Evolutionary conservation across 2,797 vertebrate genomes (phyloP), one percentile per base, ranked within the genome.

Genomic region (Dallia pectoralis): DNA sequence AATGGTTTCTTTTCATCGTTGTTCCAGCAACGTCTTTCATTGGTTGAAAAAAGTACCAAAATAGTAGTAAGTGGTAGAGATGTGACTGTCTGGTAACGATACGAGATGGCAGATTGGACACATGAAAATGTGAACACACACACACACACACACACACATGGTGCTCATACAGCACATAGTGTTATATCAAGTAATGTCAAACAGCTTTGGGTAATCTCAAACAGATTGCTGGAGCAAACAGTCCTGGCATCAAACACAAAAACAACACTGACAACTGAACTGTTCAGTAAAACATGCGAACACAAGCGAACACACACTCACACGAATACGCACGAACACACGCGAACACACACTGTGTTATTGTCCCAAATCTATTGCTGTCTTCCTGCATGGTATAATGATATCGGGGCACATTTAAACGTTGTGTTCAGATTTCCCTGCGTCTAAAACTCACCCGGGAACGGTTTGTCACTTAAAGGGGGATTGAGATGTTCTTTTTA

Each of bases 381-480:
- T 77, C 82, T 88, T 86, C 87, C 82, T 81, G 76, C 78, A 79
- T 25, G 53, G 82, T 75, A 79, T 90, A 87, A 88, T 89, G 86
- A 86, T 84, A 83, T 89, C 87, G 87, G 87, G 90, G 87, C 87
- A 82, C 44, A 56, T 82, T 81, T 29, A 40, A 1, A 80, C 84
- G 80, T 84, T 80, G 65, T 82, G 85, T 86, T 86, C 87, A 79
- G 76, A 80, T 85, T 86, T 86, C 70, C 64, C 79, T 33, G 72
- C 81, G 49, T 86, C 75, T 82, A 87, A 75, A 84, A 4, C 76
- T 79, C 77, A 80, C 81, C 88, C 83, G 84, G 84, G 78, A 89
- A 85, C 80, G 75, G 78, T 89, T 66, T 66, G 89, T 89, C 88
- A 89, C 81, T 90, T 89, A 90, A 89, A 89, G 76, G 63, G 22